phyloP scores from a whole-genome alignment of 1,140 invertebrate species.

The Diorhabda sublineata region DNA sequence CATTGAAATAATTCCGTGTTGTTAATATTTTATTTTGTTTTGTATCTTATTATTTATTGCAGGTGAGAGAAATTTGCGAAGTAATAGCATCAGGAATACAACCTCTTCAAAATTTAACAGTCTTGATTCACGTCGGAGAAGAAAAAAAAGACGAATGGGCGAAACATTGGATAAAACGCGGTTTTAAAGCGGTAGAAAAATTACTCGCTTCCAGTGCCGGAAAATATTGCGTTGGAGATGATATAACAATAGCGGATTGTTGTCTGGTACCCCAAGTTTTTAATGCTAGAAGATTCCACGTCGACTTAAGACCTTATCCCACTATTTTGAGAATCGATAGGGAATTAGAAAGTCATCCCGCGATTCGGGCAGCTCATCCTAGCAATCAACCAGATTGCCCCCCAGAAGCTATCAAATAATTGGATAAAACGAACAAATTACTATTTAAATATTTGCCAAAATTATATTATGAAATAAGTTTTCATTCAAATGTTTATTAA shows the following conservation, averaged over 20 bases:
- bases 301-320: conserved; percentile 85
- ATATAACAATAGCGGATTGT: conserved; percentile 90
- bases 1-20: no score
- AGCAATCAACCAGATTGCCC: conserved; percentile 89
- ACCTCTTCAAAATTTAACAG: conserved; percentile 89
- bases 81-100: conserved; percentile 91
- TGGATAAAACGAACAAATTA: no score
- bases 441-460: no score
- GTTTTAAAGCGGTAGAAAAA: conserved; percentile 87
- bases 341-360: conserved; percentile 79
- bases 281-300: conserved; percentile 66
- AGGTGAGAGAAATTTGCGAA: conserved; percentile 69
- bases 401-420: conserved; percentile 73
- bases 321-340: conserved; percentile 82
- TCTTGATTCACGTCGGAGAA: conserved; percentile 79
- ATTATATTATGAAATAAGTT: no score
- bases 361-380: conserved; percentile 83
- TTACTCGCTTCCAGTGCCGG: conserved; percentile 72
- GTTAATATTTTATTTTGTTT: no score
- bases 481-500: no score
- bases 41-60: conserved; percentile 21
- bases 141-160: conserved; percentile 89
- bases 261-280: conserved; percentile 86
- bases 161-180: conserved; percentile 85
- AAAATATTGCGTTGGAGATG: conserved; percentile 92